Evolutionary conservation across 1,140 invertebrate genomes (phyloP), one percentile per base, ranked within the genome.

Genomic region (Tetragnatha versicolor): DNA sequence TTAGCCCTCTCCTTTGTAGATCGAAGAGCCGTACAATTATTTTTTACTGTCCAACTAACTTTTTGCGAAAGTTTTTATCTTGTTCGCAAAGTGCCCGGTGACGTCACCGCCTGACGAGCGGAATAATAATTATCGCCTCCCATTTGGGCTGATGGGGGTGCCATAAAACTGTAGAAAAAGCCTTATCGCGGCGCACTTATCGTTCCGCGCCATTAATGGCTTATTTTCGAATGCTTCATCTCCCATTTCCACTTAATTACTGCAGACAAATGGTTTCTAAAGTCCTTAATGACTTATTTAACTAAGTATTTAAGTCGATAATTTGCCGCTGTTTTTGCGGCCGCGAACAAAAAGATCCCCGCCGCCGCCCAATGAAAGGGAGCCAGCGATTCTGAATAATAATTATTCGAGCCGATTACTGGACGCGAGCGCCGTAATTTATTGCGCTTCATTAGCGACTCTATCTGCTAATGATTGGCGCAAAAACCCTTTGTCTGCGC

Each of bases 251-350:
- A 76, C 58, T 76, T 76, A 76, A 76, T 76, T 76, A 76, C 72
- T 53, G 45, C 72, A 53, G 72, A 76, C 72, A 76, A 76, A 76
- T 65, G 72, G 72, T 76, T 76, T 76, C 72, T 76, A 76, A 76
- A 76, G 72, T 76, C 58, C 72, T 76, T 76, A 76, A 76, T 76
- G 72, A 76, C 72, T 76, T 76, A 76, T 76, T 76, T 76, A 63
- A 76, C 72, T 76, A 76, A 76, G 72, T 76, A 76, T 76, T 76
- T 76, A 76, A 76, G 72, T 76, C 72, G 72, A 76, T 76, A 76
- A 76, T 76, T 76, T 76, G 72, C 53, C 72, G 58, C 58, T 76
- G 72, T 76, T 76, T 76, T 76, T 76, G 60, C 72, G 72, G 31
- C 39, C 39, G 58, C 58, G 72, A 76, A 76, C 72, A 76, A 76